phyloP scores from a whole-genome alignment of 2,797 vertebrate genomes.

The Manis pentadactyla region DNA sequence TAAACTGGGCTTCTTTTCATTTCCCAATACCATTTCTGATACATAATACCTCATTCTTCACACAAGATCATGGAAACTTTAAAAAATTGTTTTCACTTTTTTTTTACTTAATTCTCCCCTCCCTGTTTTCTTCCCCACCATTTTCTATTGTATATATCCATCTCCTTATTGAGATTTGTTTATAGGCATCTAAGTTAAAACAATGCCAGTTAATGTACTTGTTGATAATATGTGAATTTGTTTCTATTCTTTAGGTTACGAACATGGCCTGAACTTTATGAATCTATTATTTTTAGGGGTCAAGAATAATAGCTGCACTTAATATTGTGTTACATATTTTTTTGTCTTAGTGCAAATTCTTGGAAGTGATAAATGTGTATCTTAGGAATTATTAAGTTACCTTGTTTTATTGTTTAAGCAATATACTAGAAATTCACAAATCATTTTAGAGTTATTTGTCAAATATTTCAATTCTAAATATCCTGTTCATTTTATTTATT shows the following conservation, averaged over 20 bases:
- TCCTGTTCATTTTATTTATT: not conserved
- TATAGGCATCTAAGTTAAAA: slow-evolving; percentile 31
- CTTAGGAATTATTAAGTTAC: not conserved
- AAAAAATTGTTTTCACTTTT: not conserved
- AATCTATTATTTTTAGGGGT: slow-evolving; percentile 24
- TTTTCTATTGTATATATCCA: not conserved
- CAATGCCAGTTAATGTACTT: not conserved
- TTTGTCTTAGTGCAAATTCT: slow-evolving; percentile 21
- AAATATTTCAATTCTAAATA: slow-evolving; percentile 34
- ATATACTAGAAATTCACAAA: slow-evolving; percentile 9
- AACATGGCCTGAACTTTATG: not conserved
- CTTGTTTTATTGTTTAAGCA: not conserved
- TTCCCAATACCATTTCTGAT: not conserved
- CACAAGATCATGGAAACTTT: not conserved
- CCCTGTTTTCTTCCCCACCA: not conserved
- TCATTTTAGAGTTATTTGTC: not conserved
- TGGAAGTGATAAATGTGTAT: slow-evolving; percentile 14
- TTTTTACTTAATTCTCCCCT: not conserved
- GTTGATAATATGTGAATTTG: slow-evolving; percentile 32
- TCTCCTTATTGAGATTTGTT: not conserved
- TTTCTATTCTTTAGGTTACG: not conserved
- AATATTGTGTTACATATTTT: slow-evolving; percentile 11
- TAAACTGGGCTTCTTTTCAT: not conserved
- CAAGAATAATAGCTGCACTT: not conserved
- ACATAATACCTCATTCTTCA: slow-evolving; percentile 4